A percentile compares a stretch with the other conserved stretches of the same genome.
Evolutionary conservation across 2,888 invertebrate species (phyloP).

Genomic region (Apamea monoglypha): DNA sequence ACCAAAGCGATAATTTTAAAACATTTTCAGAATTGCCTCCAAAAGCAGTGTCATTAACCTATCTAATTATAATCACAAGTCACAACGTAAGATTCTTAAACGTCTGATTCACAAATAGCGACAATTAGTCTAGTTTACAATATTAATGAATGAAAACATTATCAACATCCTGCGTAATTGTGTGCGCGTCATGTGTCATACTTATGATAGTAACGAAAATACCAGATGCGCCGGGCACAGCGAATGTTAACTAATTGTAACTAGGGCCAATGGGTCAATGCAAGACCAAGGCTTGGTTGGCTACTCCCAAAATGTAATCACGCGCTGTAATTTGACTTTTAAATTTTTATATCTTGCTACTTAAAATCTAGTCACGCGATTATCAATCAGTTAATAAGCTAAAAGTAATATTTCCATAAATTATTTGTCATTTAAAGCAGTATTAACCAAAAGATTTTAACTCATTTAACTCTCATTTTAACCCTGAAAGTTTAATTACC

Average conservation of each 20-base stretch:
- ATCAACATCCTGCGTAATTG: slow-evolving; percentile 85
- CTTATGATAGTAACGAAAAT: slow-evolving; percentile 64
- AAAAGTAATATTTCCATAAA: not conserved
- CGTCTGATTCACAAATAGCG: slow-evolving; percentile 76
- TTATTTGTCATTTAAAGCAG: not conserved
- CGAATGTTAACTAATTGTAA: slow-evolving; percentile 59
- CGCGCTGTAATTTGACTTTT: not conserved
- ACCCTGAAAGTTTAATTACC: not conserved
- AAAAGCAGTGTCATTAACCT: slow-evolving; percentile 52
- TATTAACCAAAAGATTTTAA: no score
- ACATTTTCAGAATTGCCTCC: slow-evolving; percentile 21
- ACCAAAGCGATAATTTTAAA: not conserved
- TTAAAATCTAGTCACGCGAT: not conserved
- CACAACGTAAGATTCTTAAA: slow-evolving; percentile 63
- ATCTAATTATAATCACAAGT: slow-evolving; percentile 57
- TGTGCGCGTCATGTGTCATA: slow-evolving; percentile 75
- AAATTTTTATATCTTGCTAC: not conserved
- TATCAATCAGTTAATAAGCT: not conserved
- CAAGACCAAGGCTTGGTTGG: slow-evolving; percentile 40
- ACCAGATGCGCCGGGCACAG: slow-evolving; percentile 66
- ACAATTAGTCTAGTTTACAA: slow-evolving; percentile 75
- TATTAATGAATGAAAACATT: slow-evolving; percentile 82
- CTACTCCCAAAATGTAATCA: slow-evolving; percentile 7
- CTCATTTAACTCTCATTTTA: no score
- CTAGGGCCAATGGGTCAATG: slow-evolving; percentile 64